Percentiles rank a stretch among this genome's conserved stretches.
Evolutionary conservation across 2,113 vertebrate species (phyloP).

Genomic region (Tupaia chinensis): DNA sequence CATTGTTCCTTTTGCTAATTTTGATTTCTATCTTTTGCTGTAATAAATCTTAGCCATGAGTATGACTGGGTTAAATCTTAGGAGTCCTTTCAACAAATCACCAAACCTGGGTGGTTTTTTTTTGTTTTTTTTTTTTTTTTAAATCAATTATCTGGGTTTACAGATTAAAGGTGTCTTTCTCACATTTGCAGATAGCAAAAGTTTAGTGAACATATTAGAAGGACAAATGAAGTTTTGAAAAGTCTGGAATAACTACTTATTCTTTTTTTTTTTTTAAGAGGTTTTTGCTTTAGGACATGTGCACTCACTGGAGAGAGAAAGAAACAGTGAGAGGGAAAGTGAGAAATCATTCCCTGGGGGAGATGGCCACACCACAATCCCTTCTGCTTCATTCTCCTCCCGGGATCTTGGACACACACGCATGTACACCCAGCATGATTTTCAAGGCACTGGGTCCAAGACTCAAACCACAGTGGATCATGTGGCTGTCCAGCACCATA

Average conservation of each 20-base stretch:
- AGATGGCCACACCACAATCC: too few relatives aligned
- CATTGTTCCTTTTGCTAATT: background rate
- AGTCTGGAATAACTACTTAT: background rate
- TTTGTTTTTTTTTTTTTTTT: background rate
- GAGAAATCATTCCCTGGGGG: too few relatives aligned
- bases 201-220: slow-evolving; percentile 13
- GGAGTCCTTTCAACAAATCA: slow-evolving; percentile 10
- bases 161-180: slow-evolving; percentile 8
- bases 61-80: background rate
- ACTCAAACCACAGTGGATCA: too few relatives aligned
- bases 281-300: too few relatives aligned
- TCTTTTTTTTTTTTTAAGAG: too few relatives aligned
- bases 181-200: slow-evolving; percentile 23
- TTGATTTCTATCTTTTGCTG: slow-evolving; percentile 2
- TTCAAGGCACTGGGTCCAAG: too few relatives aligned
- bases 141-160: slow-evolving; percentile 28
- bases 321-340: too few relatives aligned
- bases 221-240: slow-evolving; percentile 30
- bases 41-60: slow-evolving; percentile 4
- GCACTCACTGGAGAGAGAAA: too few relatives aligned
- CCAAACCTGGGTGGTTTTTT: background rate
- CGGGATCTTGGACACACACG: too few relatives aligned
- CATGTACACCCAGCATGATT: too few relatives aligned
- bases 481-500: too few relatives aligned
- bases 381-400: too few relatives aligned